Evolutionary conservation across 2,113 vertebrate genomes (phyloP), one percentile per base, ranked within the genome.

Genomic region (Cinclus mexicanus): DNA sequence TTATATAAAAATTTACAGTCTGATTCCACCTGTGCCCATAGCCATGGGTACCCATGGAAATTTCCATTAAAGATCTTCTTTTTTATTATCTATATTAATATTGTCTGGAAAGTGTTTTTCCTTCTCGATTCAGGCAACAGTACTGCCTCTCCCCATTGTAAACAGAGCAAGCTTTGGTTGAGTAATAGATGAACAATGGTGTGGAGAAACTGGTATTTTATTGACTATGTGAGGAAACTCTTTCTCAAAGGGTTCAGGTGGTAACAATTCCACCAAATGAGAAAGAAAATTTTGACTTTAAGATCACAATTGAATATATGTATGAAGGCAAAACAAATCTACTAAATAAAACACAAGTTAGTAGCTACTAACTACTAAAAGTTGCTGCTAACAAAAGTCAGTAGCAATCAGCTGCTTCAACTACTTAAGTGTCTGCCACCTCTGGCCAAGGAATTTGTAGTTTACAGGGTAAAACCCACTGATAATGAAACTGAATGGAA

Each of bases 401-500:
- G 96, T 16, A 98, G 93, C 57, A 91, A 96, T 86, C 98, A 97
- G 37, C 80, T 98, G 24, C 93, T 99, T 42, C 68, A 92, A 47
- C 98, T 99, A 39, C 99, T 99, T 79, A 98, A 97, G 35, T 17
- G 67, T 15, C 91, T 99, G 20, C 98, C 98, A 1, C 95, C 94
- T 1, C 98, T 98, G 78, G 98, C 98, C 4, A 89, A 99, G 76
- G 98, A 99, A 96, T 98, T 99, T 50, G 60, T 99, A 11, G 86
- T 99, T 50, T 99, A 98, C 77, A 85, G 97, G 37, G 98, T 98
- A 55, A 98, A 98, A 92, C 98, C 98, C 1, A 97, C 97, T 6
- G 98, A 99, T 61, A 96, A 96, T 21, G 98, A 99, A 93, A 89
- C 63, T 3, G 96, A 98, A 44, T 99, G 99, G 98, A 98, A 99